Evolutionary conservation across 2,888 invertebrate species (phyloP), one percentile per base, ranked within the genome.

Genomic region (Pandemis cinnamomeana): DNA sequence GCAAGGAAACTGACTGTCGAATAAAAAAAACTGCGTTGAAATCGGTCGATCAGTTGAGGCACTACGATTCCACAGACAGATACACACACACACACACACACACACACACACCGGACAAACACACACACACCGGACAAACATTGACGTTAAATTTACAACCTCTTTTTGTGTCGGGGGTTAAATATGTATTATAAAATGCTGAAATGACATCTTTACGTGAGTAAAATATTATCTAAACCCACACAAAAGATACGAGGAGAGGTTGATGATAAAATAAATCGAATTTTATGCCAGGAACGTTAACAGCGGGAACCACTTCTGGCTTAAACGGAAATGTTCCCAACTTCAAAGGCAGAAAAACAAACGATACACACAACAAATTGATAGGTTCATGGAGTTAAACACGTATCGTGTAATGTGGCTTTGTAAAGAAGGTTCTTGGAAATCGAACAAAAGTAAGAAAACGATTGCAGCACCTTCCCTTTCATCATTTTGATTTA

Each of bases 401-500:
- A 64, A 60, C 41, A 55, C 42, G 71, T 68, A 62, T 71, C 27
- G 67, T 41, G 67, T 75, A 66, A 71, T 71, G 61, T 66, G 69
- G 74, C 72, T 75, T 75, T 71, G 76, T 75, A 70, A 69, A 51
- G 75, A 64, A 64, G 74, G 67, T 71, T 68, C 60, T 67, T 64
- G 77, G 76, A 72, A 76, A 77, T 74, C 71, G 77, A 75, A 77
- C 64, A 75, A 78, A 77, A 77, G 77, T 76, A 76, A 67, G 76
- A 75, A 73, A 77, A 76, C 60, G 75, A 75, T 77, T 75, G 78
- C 73, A 75, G 77, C 73, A 75, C 76, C 71, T 77, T 76, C 72
- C 75, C 71, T 75, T 77, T 78, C 78, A 77, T 76, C 74, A 76
- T 71, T 79, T 76, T 78, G 78, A 79, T 79, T 79, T 77, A 77